Percentiles rank a stretch among this genome's conserved stretches.
phyloP scores from a whole-genome alignment of 2,888 invertebrate species.

The Cryptocephalus moraei region DNA sequence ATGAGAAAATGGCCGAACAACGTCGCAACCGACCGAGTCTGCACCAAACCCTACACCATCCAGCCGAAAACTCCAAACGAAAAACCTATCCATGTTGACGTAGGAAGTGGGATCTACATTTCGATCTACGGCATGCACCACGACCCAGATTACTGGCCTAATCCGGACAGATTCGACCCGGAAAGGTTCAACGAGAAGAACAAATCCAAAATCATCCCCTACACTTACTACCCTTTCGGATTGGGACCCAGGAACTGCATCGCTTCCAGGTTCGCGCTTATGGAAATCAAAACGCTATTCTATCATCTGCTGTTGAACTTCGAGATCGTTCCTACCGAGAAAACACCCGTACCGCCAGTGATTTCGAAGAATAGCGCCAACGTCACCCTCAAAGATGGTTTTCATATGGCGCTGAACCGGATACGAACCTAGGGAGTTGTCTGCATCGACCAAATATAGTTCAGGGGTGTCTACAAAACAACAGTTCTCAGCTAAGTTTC shows the following conservation, averaged over 20 bases:
- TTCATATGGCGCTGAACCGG: too few species aligned
- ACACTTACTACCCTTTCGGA: slow-evolving; percentile 44
- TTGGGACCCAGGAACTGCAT: slow-evolving; percentile 44
- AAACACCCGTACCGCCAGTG: slow-evolving; percentile 17
- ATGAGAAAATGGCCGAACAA: slow-evolving; percentile 18
- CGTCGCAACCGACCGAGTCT: slow-evolving; percentile 36
- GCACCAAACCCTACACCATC: slow-evolving; percentile 38
- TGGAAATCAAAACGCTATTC: slow-evolving; percentile 29
- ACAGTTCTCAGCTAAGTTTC: too few species aligned
- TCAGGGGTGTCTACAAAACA: too few species aligned
- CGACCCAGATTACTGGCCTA: neutral
- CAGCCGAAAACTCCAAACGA: slow-evolving; percentile 17
- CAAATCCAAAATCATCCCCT: slow-evolving; percentile 37
- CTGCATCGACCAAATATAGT: too few species aligned
- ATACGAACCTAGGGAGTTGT: too few species aligned
- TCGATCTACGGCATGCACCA: slow-evolving; percentile 24
- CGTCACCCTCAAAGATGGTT: slow-evolving; percentile 7
- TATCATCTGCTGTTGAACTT: slow-evolving; percentile 24
- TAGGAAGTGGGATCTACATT: slow-evolving; percentile 29
- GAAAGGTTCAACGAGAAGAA: neutral
- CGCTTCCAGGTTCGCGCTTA: slow-evolving; percentile 32
- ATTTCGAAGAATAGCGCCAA: slow-evolving; percentile 19
- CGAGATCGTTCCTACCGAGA: slow-evolving; percentile 20
- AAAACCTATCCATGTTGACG: slow-evolving; percentile 16
- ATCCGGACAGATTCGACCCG: neutral